Evolutionary conservation across 2,797 vertebrate species (phyloP), one percentile per base, ranked within the genome.

Genomic region (Sebastes vulpes): DNA sequence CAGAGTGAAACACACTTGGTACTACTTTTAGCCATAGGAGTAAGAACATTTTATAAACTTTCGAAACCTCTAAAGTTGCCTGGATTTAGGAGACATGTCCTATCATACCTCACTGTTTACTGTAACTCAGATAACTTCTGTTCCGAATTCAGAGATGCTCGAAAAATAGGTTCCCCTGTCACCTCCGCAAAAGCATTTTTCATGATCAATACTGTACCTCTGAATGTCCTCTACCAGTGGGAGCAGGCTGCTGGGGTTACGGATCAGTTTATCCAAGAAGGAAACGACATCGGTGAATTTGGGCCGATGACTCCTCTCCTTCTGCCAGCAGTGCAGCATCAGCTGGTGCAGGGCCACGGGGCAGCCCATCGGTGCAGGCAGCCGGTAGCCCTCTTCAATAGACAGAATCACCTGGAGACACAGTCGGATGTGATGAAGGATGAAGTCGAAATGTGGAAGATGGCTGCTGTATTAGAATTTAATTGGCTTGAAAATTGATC

Each of bases 261-360:
- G 97, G 88, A 99, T 99, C 90, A 99, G 95, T 94, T 97, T 98
- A 92, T 99, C 98, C 90, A 99, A 94, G 94, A 98, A 99, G 92
- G 93, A 96, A 89, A 99, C 98, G 8, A 99, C 97, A 80, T 99
- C 97, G 21, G 95, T 96, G 88, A 99, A 99, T 91, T 98, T 99
- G 35, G 98, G 98, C 79, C 98, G 97, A 90, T 98, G 98, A 88
- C 94, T 99, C 90, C 98, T 97, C 92, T 98, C 98, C 92, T 98
- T 99, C 93, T 99, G 98, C 98, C 98, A 99, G 93, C 98, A 99
- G 90, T 98, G 98, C 79, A 99, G 96, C 98, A 99, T 99, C 56
- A 99, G 95, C 2, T 99, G 98, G 88, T 99, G 98, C 73, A 99
- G 96, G 52, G 98, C 97, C 28, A 98, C 96, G 1, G 98, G 97